A percentile compares a stretch with the other conserved stretches of the same genome.
Evolutionary conservation across 2,888 invertebrate genomes (phyloP).

Genomic region (Hydraecia micacea): DNA sequence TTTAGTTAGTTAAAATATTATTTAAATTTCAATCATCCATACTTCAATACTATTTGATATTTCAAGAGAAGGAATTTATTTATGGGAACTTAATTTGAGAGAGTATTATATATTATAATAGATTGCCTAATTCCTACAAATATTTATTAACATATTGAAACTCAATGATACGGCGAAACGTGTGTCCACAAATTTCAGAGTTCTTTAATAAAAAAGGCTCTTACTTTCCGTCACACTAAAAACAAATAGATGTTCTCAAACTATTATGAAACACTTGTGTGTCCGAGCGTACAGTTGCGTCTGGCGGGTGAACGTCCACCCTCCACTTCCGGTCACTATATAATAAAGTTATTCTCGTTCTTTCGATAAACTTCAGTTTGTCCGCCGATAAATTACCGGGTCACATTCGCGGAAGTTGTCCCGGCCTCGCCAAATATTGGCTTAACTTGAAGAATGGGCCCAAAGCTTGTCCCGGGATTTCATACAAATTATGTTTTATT

Average conservation of each 20-base stretch:
- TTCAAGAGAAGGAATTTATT: neutral
- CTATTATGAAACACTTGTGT: conserved; percentile 64
- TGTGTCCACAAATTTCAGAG: too few species aligned
- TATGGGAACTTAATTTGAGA: neutral
- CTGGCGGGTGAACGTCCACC: conserved; percentile 71
- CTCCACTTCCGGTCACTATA: conserved; percentile 88
- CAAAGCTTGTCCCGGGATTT: conserved; percentile 77
- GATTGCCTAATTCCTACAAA: neutral
- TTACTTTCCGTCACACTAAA: neutral
- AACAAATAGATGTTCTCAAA: neutral
- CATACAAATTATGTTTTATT: conserved; percentile 77
- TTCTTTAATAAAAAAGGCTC: neutral
- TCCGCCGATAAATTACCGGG: conserved; percentile 89
- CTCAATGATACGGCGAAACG: neutral
- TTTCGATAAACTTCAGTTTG: conserved; percentile 90
- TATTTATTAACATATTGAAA: neutral
- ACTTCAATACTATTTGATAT: neutral
- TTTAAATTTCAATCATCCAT: too few species aligned
- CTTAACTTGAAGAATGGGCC: conserved; percentile 87
- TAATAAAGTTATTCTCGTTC: conserved; percentile 90
- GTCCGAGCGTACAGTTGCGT: conserved; percentile 68
- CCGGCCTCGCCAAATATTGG: conserved; percentile 87
- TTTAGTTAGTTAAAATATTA: neutral
- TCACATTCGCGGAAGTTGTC: conserved; percentile 82
- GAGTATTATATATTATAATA: neutral